Evolutionary conservation across 2,888 invertebrate species (phyloP), one percentile per base, ranked within the genome.

Genomic region (Ophion ellenae): DNA sequence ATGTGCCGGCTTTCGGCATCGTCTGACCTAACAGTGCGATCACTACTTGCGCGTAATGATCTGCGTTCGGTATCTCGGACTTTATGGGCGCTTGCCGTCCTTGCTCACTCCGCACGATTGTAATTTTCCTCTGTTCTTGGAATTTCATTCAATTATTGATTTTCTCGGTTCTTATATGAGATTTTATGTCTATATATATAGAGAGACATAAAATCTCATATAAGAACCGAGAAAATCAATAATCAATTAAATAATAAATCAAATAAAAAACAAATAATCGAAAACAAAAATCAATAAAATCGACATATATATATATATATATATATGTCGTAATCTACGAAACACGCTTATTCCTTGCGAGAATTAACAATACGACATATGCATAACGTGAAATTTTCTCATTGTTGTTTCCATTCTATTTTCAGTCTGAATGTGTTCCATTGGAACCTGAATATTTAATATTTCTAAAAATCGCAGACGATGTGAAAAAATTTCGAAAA

Each of bases 21-120:
- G 86, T 81, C 86, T 87, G 86, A 85, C 86, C 76, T 64, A 87
- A 87, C 69, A 78, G 75, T 70, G 74, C 10, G 61, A 66, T 69
- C 7, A 85, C 85, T 83, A 87, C 86, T 87, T 85, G 79, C 79
- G 6, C 64, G 70, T 67, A n/a, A 63, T 69, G n/a, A 71, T 59
- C 20, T 63, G 7, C 63, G n/a, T 66, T 63, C 64, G 20, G 32
- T 70, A 47, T 64, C 64, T 82, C 32, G 7, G 14, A 53, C 47
- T 81, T 40, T 53, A 7, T 20, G 20, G 20, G 32, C 17, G 61
- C 32, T 53, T 2, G 11, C 20, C 40, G 17, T 45, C 40, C 11
- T 66, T 28, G 10, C 24, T n/a, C 28, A 32, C 75, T 9, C 10
- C 53, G 10, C 14, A 40, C 45, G n/a, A 17, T 69, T 24, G 36